Evolutionary conservation across 1,140 invertebrate genomes (phyloP).

Genomic region (Glossosoma conforme): DNA sequence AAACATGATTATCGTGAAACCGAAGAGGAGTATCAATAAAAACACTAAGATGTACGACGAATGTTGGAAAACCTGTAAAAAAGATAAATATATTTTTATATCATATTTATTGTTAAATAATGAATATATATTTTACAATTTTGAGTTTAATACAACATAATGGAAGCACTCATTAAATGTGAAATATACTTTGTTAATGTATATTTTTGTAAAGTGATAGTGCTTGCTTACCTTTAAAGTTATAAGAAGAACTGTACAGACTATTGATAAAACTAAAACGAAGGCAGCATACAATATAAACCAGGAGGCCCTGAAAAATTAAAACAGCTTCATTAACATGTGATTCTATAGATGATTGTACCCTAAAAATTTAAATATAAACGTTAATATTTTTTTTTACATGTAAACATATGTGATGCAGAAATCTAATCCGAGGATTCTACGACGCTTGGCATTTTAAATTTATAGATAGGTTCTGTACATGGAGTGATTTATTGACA

Average conservation of each 20-base stretch:
- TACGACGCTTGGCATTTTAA: no score
- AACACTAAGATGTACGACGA: conserved; percentile 76
- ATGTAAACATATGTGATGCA: no score
- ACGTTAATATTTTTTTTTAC: no score
- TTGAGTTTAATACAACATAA: not conserved
- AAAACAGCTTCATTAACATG: no score
- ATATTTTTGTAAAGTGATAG: not conserved
- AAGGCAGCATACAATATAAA: conserved; percentile 74
- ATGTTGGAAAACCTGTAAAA: conserved; percentile 67
- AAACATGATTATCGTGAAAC: conserved; percentile 76
- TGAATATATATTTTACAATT: not conserved
- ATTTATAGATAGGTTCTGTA: no score
- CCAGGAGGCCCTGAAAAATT: conserved; percentile 69
- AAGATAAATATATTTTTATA: conserved; percentile 9
- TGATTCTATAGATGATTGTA: no score
- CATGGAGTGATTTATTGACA: no score
- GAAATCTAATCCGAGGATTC: no score
- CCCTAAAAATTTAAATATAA: no score
- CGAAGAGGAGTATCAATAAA: conserved; percentile 72
- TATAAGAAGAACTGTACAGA: conserved; percentile 66
- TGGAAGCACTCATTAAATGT: not conserved
- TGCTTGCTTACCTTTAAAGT: conserved; percentile 45
- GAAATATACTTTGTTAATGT: not conserved
- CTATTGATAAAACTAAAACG: conserved; percentile 63
- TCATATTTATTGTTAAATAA: not conserved